Percentiles rank a stretch among this genome's conserved stretches.
Evolutionary conservation across 92 coral and sea anemone species (phyloP).

Genomic region (Phenganax subtilis): DNA sequence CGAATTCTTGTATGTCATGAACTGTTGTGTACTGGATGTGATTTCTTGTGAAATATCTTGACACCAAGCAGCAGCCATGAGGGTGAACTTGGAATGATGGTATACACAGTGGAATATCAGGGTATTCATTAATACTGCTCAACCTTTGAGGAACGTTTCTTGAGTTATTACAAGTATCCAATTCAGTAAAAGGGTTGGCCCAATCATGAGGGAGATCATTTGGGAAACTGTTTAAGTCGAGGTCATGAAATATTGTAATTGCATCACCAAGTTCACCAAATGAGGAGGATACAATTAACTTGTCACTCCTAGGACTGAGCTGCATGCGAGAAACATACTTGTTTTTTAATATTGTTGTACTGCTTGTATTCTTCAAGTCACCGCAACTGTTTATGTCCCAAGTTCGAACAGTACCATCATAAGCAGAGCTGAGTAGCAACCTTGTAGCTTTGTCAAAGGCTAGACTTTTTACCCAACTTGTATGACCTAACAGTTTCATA

Average conservation of each 20-base stretch:
- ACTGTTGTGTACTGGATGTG: conserved; percentile 82
- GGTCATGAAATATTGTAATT: conserved; percentile 64
- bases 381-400: conserved; percentile 78
- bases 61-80: conserved; percentile 71
- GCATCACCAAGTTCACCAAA: conserved; percentile 50
- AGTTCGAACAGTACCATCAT: conserved; percentile 79
- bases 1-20: conserved; percentile 70
- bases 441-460: conserved; percentile 63
- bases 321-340: conserved; percentile 75
- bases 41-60: conserved; percentile 63
- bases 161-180: not conserved
- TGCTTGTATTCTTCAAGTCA: conserved; percentile 39
- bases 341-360: conserved; percentile 45
- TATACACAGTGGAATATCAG: conserved; percentile 78
- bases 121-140: conserved; percentile 68
- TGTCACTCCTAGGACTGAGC: conserved; percentile 70
- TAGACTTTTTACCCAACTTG: conserved; percentile 88
- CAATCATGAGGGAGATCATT: conserved; percentile 47
- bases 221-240: conserved; percentile 61
- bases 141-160: conserved; percentile 53
- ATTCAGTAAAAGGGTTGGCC: conserved; percentile 16
- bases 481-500: conserved; percentile 64
- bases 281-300: conserved; percentile 65
- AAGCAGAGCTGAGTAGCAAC: conserved; percentile 75
- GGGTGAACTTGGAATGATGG: conserved; percentile 92